Conservation (phyloP, 1,140 invertebrate species). For the Orchestia grillus region DNA sequence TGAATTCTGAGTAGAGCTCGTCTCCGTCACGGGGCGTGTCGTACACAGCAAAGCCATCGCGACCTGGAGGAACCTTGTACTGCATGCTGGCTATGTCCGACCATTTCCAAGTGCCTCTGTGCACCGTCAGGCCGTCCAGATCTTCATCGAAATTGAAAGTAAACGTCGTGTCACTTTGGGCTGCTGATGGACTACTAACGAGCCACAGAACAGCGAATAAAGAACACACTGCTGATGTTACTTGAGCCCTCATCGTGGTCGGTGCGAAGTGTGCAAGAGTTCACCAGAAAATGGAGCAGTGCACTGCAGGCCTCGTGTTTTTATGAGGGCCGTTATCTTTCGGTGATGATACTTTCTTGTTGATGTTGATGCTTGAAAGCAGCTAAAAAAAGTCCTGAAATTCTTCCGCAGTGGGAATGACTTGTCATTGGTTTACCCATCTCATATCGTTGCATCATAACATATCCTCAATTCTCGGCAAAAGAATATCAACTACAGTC, state of each 20-base stretch:
- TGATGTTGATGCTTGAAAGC: not conserved
- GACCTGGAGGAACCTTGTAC: conserved; percentile 27
- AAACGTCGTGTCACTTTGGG: not conserved
- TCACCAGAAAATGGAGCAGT: not conserved
- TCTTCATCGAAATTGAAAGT: conserved; percentile 22
- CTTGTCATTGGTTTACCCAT: not conserved
- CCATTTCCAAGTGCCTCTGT: conserved; percentile 44
- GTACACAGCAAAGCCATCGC: conserved; percentile 10
- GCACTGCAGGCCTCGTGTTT: not conserved
- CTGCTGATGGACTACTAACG: not conserved
- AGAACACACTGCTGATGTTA: not conserved
- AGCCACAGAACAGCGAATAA: not conserved
- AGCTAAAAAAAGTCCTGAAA: not conserved
- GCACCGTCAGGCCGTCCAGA: not conserved
- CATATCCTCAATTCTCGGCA: not conserved
- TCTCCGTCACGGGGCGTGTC: not conserved
- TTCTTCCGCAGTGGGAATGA: not conserved
- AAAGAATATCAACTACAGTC: not conserved
- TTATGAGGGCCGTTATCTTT: not conserved
- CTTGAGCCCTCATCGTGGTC: not conserved
- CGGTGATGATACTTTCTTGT: not conserved
- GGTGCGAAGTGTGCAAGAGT: not conserved
- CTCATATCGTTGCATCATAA: not conserved
- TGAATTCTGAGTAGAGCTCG: conserved; percentile 3
- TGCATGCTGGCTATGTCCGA: conserved; percentile 4